These are phyloP conservation scores for Tribolium freemani DNA, from an alignment of 2,888 invertebrate genomes.

Conservation along the genomic window DNA sequence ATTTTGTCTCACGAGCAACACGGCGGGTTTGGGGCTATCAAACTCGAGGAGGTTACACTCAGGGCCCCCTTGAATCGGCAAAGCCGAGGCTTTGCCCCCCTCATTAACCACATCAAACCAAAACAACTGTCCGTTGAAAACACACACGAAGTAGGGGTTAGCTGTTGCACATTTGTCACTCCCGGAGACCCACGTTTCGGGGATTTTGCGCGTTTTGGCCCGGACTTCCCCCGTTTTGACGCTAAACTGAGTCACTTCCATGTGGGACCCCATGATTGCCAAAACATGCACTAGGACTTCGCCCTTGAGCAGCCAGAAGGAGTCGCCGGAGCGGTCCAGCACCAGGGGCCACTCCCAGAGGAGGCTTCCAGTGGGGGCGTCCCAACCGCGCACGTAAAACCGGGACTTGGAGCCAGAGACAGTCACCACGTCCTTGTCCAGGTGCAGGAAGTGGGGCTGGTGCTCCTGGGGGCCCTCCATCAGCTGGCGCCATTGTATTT, in stretches of 20 bases:
- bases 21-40: conserved; percentile 35
- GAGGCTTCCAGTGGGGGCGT: conserved; percentile 78
- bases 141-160: conserved; percentile 76
- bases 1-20: conserved; percentile 26
- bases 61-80: conserved; percentile 48
- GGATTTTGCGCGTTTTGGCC: conserved; percentile 72
- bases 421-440: conserved; percentile 79
- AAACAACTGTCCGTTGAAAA: conserved; percentile 73
- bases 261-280: conserved; percentile 73
- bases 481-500: conserved; percentile 87
- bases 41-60: conserved; percentile 34
- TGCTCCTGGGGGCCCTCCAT: conserved; percentile 77
- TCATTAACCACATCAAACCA: conserved; percentile 72
- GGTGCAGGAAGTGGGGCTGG: conserved; percentile 77
- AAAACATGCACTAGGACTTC: conserved; percentile 75
- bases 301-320: conserved; percentile 72
- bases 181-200: conserved; percentile 74
- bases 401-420: conserved; percentile 77
- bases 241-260: conserved; percentile 77
- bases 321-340: conserved; percentile 64
- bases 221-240: conserved; percentile 73
- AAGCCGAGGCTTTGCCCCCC: conserved; percentile 42
- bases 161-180: conserved; percentile 72
- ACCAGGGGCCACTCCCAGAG: conserved; percentile 83
- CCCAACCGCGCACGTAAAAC: conserved; percentile 85